Evolutionary conservation across 2,797 vertebrate species (phyloP), one percentile per base, ranked within the genome.

Genomic region (Acomys russatus): DNA sequence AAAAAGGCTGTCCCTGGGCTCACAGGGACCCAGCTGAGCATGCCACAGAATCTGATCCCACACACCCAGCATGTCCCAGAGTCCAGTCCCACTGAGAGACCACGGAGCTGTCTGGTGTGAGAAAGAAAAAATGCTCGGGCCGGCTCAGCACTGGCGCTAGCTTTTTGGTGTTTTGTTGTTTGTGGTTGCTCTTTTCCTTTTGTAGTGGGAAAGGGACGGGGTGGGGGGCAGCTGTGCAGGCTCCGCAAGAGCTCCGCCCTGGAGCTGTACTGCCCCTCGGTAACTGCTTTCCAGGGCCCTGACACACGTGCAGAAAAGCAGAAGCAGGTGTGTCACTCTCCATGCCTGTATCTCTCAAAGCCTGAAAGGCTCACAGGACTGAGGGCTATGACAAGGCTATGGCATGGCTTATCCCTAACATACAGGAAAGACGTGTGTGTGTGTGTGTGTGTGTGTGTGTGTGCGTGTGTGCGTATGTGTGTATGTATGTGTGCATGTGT

Each of bases 331-430:
- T 49, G 12, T 49, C 25, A 3, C 44, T 76, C 2, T 76, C 38
- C 49, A 17, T 4, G 15, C 15, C 49, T 38, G 9, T 22, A 23
- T 54, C 15, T 33, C 9, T 54, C 76, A 54, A 49, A 77, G 28
- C 17, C 92, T 25, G 56, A 12, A 20, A 49, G 14, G 51, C 11
- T 35, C 77, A 23, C 15, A 23, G 18, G 20, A 5, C 73, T 5
- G 44, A 61, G 33, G 1, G 77, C n/a, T 44, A n/a, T 30, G 18
- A 12, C 18, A 49, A 92, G 79, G 83, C 33, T 1, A 8, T 44
- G 35, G 44, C 6, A 0, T 0, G 11, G 44, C 3, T 4, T 18
- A 54, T 0, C 68, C 82, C 44, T 0, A 70, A n/a, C 49, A 28
- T 0, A 9, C 30, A 76, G 44, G 38, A 79, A 28, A 78, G 76